phyloP scores from a whole-genome alignment of 2,888 invertebrate species.

The Neria commutata region DNA sequence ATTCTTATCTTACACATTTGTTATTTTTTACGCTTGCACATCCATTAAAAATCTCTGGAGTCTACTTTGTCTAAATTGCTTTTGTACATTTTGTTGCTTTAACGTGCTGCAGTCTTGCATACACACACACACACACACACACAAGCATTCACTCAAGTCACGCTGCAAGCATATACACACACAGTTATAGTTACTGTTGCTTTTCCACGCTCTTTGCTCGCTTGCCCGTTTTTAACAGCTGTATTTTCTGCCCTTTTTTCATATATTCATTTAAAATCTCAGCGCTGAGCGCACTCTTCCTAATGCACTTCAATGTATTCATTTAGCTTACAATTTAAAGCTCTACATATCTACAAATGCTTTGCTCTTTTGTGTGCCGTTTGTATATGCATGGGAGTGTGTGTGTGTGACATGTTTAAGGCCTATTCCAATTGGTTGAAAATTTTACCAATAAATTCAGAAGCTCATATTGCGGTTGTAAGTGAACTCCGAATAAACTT shows the following conservation, averaged over 20 bases:
- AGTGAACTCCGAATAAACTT: too few species aligned
- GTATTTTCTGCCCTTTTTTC: too few species aligned
- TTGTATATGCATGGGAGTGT: too few species aligned
- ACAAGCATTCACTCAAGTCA: background rate
- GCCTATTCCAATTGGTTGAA: too few species aligned
- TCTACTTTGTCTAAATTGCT: constrained; percentile 27
- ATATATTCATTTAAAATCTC: background rate
- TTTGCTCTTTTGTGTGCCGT: too few species aligned
- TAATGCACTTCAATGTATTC: background rate
- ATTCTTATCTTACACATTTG: background rate
- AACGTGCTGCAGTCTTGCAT: too few species aligned
- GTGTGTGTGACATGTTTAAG: too few species aligned
- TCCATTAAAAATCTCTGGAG: constrained; percentile 24
- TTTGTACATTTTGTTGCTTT: background rate
- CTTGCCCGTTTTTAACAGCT: too few species aligned
- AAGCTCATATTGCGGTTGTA: too few species aligned
- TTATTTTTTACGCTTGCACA: background rate
- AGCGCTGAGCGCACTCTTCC: background rate
- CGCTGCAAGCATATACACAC: background rate
- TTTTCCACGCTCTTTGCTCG: background rate
- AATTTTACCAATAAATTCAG: too few species aligned
- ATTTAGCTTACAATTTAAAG: background rate
- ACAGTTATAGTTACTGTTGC: background rate
- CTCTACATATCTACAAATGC: too few species aligned
- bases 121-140: background rate